These are phyloP conservation scores for Physocephala rufipes DNA, from an alignment of 2,888 invertebrate species.

Conservation along the genomic window DNA sequence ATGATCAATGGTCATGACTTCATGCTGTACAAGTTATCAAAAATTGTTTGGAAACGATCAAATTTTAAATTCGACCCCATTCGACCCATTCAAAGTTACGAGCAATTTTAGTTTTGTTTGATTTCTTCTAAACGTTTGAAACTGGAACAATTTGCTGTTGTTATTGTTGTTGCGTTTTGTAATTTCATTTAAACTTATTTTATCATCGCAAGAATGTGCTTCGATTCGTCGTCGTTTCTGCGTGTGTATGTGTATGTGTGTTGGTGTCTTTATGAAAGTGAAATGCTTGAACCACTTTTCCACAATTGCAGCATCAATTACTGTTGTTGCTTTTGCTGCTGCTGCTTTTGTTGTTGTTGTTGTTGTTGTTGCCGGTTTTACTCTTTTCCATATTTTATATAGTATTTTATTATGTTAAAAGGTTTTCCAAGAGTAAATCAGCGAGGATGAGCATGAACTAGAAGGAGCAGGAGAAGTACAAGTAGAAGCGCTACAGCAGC, in stretches of 20 bases:
- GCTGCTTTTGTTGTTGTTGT: conserved; percentile 13
- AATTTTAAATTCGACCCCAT: background rate
- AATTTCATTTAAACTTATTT: too few relatives aligned
- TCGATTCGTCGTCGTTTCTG: background rate
- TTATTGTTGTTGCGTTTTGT: too few relatives aligned
- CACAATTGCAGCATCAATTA: background rate
- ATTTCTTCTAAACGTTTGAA: too few relatives aligned
- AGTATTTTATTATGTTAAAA: conserved; percentile 62
- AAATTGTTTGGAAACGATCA: too few relatives aligned
- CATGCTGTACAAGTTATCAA: too few relatives aligned
- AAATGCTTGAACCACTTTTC: conserved; percentile 26
- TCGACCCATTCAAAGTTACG: background rate
- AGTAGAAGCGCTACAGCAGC: conserved; percentile 22
- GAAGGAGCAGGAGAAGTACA: conserved; percentile 1
- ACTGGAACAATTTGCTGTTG: too few relatives aligned
- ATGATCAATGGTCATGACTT: too few relatives aligned
- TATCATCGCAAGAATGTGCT: too few relatives aligned
- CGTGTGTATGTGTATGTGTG: background rate
- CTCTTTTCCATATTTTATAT: conserved; percentile 41
- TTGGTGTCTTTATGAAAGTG: conserved; percentile 26
- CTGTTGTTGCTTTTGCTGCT: background rate
- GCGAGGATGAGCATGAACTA: conserved; percentile 33
- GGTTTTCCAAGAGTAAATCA: conserved; percentile 59
- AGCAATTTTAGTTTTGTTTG: too few relatives aligned
- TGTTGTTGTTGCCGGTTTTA: conserved; percentile 33